phyloP scores from a whole-genome alignment of 2,113 vertebrate species.

The Leptosomus discolor region DNA sequence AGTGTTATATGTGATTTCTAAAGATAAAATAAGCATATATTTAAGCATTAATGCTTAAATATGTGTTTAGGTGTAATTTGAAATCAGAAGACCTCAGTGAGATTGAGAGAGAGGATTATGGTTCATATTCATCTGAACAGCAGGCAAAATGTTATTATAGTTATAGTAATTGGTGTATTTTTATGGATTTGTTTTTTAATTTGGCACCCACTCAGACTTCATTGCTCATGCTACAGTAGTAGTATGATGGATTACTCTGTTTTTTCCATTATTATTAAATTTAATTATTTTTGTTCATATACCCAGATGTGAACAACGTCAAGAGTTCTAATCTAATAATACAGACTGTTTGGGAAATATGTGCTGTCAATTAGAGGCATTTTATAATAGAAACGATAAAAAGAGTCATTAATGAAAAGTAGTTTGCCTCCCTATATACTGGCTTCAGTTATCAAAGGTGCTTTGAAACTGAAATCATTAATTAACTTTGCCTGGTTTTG shows the following conservation, averaged over 20 bases:
- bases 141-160: slow-evolving; percentile 41
- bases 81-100: neutral
- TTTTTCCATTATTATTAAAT: slow-evolving; percentile 73
- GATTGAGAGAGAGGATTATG: neutral
- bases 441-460: slow-evolving; percentile 68
- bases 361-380: slow-evolving; percentile 67
- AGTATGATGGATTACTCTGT: slow-evolving; percentile 65
- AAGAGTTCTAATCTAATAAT: slow-evolving; percentile 71
- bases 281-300: slow-evolving; percentile 72
- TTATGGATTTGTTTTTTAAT: slow-evolving; percentile 65
- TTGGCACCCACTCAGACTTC: slow-evolving; percentile 31
- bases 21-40: too few species aligned
- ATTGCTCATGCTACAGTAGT: neutral
- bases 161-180: slow-evolving; percentile 63
- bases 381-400: slow-evolving; percentile 69
- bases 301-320: slow-evolving; percentile 62
- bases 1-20: neutral
- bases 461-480: slow-evolving; percentile 73
- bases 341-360: slow-evolving; percentile 68
- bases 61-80: neutral
- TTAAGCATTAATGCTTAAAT: too few species aligned
- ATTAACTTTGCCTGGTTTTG: slow-evolving; percentile 65
- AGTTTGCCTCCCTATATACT: slow-evolving; percentile 37
- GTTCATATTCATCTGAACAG: neutral
- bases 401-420: slow-evolving; percentile 71